Base-by-base conservation (phyloP, 2,113 vertebrate genomes). In the Zootoca vivipara region DNA sequence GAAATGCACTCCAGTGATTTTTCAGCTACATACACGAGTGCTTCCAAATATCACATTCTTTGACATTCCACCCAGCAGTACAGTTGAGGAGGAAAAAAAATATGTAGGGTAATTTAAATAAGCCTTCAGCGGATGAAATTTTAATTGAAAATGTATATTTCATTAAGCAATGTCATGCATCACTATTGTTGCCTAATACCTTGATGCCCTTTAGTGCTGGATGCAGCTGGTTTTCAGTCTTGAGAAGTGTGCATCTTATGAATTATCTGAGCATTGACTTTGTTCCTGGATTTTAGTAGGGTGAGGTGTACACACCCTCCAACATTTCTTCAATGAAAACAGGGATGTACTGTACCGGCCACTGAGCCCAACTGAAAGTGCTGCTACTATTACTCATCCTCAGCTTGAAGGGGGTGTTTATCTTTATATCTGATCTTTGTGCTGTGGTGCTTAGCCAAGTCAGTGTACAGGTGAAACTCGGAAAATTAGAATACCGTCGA, bases 81-180 rank as follows among this genome's bases (percentile, higher is more conserved):
- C 84, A 94, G 91, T 92, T 92, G 78, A 73, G 28, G 64, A 24
- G 24, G n/a, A 22, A 81, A 33, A 85, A 92, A 93, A 85, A 84
- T 92, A 83, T 89, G 94, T 92, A 24, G 4, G 87, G 30, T 85
- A 88, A 94, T 77, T 93, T 92, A 91, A 94, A 86, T 89, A 93
- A 94, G 65, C 70, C 22, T 95, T 30, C 2, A 90, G 33, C 74
- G 94, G 91, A 92, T 93, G 89, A 91, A 93, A 89, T 92, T 90
- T 94, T 94, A 95, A 93, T 94, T 96, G 91, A 93, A 94, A 93
- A 90, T 18, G 82, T 89, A 46, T 87, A 86, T 95, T 94, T 94
- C 91, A 91, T 94, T 92, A 93, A 92, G 56, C 30, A 56, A 58
- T 22, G 6, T 89, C 38, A 90, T 52, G 78, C n/a, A 73, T 88